Evolutionary conservation across 1,140 invertebrate genomes (phyloP), one percentile per base, ranked within the genome.

Genomic region (Aphaenogaster rudis): DNA sequence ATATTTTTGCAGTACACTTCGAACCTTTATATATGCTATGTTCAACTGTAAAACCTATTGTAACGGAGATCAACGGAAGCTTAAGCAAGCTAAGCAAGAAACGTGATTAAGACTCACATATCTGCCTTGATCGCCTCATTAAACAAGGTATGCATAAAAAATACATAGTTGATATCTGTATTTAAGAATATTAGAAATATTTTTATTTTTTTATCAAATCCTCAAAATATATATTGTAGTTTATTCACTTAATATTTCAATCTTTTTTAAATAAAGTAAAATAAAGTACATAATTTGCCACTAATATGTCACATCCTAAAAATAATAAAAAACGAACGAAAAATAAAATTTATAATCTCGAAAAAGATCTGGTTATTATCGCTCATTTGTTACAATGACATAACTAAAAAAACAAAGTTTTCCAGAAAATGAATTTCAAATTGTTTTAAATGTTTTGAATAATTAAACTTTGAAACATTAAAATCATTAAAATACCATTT

Each of bases 1-100:
- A 79, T 88, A 72, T 79, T 89, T n/a, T 48, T 84, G 9, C 28
- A 61, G 17, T 61, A 61, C 17, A 61, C 45, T 76, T 42, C 0
- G 39, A 84, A 69, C 66, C 66, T 69, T 48, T 28, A 28, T 33
- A 28, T 69, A 28, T 3, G 21, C 2, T 33, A 48, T 7, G 9
- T 69, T 50, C 50, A 28, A 28, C 28, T 28, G 28, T 21, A 28
- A 69, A 50, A 28, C 13, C 7, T 33, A 52, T 15, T 21, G 17
- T 36, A 33, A 15, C n/a, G 17, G 9, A 64, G 3, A 45, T 7
- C 17, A 59, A 50, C 33, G 2, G 13, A 21, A 67, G 11, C 21
- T 67, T 45, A 13, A 66, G 21, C 21, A 21, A 0, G 39, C 11
- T 64, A 6, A 42, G 11, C 13, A 39, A 80, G 5, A 80, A 66